Base-by-base conservation (phyloP, 2,888 invertebrate species). In the Brachypterus glaber region DNA sequence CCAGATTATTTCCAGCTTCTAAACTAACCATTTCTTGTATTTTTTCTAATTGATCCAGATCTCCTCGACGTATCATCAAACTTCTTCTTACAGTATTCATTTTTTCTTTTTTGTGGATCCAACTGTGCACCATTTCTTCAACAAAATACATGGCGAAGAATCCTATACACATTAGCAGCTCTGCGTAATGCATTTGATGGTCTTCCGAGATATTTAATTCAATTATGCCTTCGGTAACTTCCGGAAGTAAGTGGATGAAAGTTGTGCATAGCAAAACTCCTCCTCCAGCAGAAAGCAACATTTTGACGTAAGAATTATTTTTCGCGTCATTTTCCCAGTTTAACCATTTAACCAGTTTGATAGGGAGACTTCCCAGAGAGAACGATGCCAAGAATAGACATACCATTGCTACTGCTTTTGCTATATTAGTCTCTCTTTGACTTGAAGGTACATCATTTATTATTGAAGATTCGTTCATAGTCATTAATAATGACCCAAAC, bases 221-320 rank as follows among this genome's bases (percentile, higher is more conserved):
- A n/a, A 73, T 67, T 7, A 86, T 72, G 39, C 74, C 74, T 51
- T 86, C 80, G 8, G 74, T 66, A 0, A 88, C 80, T 67, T 88
- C 88, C 1, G 88, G 88, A 37, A 87, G 66, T 51, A 89, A 67
- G 55, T 89, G 88, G 47, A 86, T 63, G 57, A 89, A 86, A 3
- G 86, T 86, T 2, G 88, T 88, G 44, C 81, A 79, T 25, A 89
- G 65, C 12, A 89, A 66, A 1, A 88, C 87, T 7, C 88, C 88
- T n/a, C 87, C 88, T 11, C 87, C 88, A 47, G 87, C 81, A 33
- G 60, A 59, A n/a, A 83, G 79, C 14, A 88, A 66, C 15, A 85
- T 62, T 12, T 79, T 72, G 5, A 72, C 74, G 3, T 66, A 61
- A 49, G 67, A 68, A 54, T 74, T 65, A 21, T 71, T 62, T 41